phyloP scores from a whole-genome alignment of 2,888 invertebrate genomes.

The Eristalis intricaria region DNA sequence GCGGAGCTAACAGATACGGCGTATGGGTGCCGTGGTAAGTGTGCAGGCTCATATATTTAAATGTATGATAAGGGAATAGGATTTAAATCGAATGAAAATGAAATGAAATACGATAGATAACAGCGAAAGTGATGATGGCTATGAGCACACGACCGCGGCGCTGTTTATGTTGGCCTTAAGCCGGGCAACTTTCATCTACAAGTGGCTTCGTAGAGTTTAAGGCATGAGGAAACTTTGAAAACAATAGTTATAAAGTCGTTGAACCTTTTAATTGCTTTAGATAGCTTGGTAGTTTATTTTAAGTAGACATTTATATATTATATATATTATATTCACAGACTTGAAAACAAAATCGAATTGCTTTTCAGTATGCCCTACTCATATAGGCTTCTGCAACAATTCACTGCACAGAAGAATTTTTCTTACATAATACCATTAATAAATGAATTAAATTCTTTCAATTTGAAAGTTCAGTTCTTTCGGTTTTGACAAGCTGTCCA shows the following conservation, averaged over 20 bases:
- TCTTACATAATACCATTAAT: too few species aligned
- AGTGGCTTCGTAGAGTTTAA: neutral
- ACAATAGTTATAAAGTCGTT: neutral
- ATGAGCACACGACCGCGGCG: neutral
- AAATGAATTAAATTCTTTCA: too few species aligned
- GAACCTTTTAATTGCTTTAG: neutral
- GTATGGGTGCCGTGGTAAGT: neutral
- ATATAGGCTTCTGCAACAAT: too few species aligned
- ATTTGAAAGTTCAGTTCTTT: too few species aligned
- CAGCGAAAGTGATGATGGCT: neutral
- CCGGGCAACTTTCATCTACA: neutral
- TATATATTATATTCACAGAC: too few species aligned
- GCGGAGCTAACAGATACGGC: conserved; percentile 10
- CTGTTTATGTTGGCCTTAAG: neutral
- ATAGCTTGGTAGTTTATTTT: neutral
- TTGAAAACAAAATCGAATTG: too few species aligned
- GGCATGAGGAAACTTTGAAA: neutral
- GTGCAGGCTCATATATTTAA: conserved; percentile 26
- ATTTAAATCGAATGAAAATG: neutral
- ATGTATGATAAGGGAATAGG: conserved; percentile 1
- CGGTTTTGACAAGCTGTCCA: too few species aligned
- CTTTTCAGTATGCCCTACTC: too few species aligned
- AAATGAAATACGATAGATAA: neutral
- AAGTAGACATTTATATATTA: neutral
- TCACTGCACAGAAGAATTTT: too few species aligned